phyloP scores from a whole-genome alignment of 2,888 invertebrate genomes.

The Balanococcus diminutus region DNA sequence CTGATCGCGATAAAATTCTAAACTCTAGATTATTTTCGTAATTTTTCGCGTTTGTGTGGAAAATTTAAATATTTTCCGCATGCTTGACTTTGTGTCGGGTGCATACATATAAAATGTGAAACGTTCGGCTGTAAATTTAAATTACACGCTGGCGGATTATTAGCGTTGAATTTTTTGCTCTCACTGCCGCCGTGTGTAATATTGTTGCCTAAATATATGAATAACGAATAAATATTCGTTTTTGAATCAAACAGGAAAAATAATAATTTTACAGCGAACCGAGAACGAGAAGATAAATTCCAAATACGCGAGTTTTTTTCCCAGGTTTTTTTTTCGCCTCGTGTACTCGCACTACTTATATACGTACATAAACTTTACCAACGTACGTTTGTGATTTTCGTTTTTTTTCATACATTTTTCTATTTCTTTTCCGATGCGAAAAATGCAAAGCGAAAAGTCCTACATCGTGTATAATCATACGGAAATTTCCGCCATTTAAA shows the following conservation, averaged over 20 bases:
- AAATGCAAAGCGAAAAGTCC: neutral
- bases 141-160: slow-evolving; percentile 22
- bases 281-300: neutral
- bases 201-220: slow-evolving; percentile 21
- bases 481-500: neutral
- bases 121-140: slow-evolving; percentile 15
- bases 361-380: neutral
- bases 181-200: neutral
- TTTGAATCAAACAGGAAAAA: slow-evolving; percentile 25
- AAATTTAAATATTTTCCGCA: slow-evolving; percentile 16
- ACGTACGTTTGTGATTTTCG: neutral
- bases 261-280: neutral
- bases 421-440: neutral
- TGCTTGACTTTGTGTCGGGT: neutral
- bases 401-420: neutral
- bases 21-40: neutral
- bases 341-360: too few relatives aligned
- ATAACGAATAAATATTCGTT: slow-evolving; percentile 25
- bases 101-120: slow-evolving; percentile 14
- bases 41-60: neutral
- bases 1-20: neutral
- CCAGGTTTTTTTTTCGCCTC: too few relatives aligned
- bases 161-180: slow-evolving; percentile 15
- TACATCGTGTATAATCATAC: neutral
- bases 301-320: neutral